These are phyloP conservation scores for Myiotriccus ornatus DNA, from an alignment of 2,797 vertebrate species.

Conservation along the genomic window DNA sequence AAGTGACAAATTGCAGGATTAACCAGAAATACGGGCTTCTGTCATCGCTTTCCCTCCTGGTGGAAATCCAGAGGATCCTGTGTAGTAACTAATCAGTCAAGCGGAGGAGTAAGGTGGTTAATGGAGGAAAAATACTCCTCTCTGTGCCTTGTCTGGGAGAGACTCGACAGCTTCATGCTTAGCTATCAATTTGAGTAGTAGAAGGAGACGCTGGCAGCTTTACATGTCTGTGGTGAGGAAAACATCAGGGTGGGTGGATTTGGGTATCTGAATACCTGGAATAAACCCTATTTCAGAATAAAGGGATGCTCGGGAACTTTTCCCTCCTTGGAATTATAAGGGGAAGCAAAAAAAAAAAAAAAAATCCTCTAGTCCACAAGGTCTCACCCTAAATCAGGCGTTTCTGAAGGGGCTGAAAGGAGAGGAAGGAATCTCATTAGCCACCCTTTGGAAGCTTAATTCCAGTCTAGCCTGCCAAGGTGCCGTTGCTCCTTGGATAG, in stretches of 20 bases:
- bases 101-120: not conserved
- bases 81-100: not conserved
- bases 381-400: not conserved
- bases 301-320: not conserved
- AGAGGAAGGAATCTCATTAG: constrained; percentile 17
- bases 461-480: not conserved
- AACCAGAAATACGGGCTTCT: not conserved
- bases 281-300: not conserved
- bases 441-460: not conserved
- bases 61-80: not conserved
- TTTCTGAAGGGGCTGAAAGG: not conserved
- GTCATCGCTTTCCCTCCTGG: not conserved
- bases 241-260: not conserved
- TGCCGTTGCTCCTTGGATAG: accelerated
- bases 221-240: not conserved
- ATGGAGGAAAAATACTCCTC: constrained; percentile 14
- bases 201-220: not conserved
- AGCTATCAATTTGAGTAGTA: not conserved
- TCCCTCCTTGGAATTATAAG: not conserved
- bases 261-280: not conserved
- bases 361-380: not conserved
- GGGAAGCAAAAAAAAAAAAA: not conserved
- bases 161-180: not conserved
- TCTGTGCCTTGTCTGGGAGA: not conserved
- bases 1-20: not conserved